phyloP scores from a whole-genome alignment of 2,797 vertebrate genomes.

The Rhinichthys osculus region DNA sequence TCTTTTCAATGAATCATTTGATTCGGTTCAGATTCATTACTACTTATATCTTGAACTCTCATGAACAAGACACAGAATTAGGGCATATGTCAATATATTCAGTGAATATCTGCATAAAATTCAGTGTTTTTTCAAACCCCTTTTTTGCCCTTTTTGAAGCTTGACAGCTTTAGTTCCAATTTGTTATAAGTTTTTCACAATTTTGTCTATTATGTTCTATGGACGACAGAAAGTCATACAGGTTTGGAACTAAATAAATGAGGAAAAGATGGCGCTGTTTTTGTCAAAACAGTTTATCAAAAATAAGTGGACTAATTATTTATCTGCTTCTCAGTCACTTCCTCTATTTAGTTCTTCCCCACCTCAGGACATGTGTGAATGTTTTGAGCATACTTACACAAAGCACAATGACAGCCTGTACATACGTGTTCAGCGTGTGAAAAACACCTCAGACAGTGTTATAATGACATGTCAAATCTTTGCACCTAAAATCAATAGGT shows the following conservation, averaged over 20 bases:
- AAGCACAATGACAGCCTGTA: neutral
- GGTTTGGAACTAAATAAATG: neutral
- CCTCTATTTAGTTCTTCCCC: neutral
- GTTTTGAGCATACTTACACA: neutral
- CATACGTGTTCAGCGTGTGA: neutral
- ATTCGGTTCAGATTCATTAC: neutral
- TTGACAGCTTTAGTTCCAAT: neutral
- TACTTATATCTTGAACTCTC: neutral
- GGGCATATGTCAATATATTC: neutral
- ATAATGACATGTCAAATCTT: slow-evolving; percentile 58
- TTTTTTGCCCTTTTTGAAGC: neutral
- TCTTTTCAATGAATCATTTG: neutral
- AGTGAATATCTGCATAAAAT: neutral
- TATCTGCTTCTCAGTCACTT: neutral
- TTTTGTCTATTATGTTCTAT: neutral
- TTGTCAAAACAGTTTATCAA: neutral
- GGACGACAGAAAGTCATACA: neutral
- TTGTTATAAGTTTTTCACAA: neutral
- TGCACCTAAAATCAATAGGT: slow-evolving; percentile 49
- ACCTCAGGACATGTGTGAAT: slow-evolving; percentile 27
- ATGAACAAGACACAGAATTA: neutral
- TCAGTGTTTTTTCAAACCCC: neutral
- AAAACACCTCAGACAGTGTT: slow-evolving; percentile 48
- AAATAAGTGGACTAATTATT: neutral
- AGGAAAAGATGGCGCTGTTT: neutral